A percentile compares a stretch with the other conserved stretches of the same genome.
Evolutionary conservation across 2,797 vertebrate genomes (phyloP).

Genomic region (Zalophus californianus): DNA sequence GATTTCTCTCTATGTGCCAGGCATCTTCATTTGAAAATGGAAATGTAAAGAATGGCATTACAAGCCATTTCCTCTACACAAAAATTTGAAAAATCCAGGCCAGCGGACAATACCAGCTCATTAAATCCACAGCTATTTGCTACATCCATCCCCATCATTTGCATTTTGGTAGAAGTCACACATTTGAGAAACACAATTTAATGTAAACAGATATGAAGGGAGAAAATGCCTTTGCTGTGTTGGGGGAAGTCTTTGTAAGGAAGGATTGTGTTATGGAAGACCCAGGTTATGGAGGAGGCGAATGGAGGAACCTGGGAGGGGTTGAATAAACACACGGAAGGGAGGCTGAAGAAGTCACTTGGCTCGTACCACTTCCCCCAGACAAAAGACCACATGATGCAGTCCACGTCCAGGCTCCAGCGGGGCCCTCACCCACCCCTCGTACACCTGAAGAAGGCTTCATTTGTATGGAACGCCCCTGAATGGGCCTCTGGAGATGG

Average conservation of each 20-base stretch:
- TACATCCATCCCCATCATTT: too few species aligned
- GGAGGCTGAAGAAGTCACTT: neutral
- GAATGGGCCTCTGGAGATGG: neutral
- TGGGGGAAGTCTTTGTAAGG: neutral
- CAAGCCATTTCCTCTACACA: neutral
- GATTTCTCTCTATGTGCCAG: neutral
- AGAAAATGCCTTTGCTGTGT: too few species aligned
- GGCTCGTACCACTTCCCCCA: rapidly evolving
- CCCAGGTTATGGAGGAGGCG: neutral
- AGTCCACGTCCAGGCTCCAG: too few species aligned
- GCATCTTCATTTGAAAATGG: neutral
- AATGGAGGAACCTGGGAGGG: neutral
- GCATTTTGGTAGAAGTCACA: neutral
- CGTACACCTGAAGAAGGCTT: rapidly evolving
- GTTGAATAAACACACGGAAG: rapidly evolving
- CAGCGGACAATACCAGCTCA: neutral
- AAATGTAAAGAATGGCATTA: neutral
- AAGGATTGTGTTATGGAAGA: neutral
- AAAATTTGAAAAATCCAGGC: neutral
- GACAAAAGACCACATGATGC: neutral
- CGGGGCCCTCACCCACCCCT: rapidly evolving
- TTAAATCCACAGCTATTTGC: neutral
- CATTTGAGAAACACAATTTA: neutral
- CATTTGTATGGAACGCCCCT: neutral
- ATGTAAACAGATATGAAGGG: neutral